Base-by-base conservation (phyloP, 2,888 invertebrate genomes). In the Synergus gifuensis region DNA sequence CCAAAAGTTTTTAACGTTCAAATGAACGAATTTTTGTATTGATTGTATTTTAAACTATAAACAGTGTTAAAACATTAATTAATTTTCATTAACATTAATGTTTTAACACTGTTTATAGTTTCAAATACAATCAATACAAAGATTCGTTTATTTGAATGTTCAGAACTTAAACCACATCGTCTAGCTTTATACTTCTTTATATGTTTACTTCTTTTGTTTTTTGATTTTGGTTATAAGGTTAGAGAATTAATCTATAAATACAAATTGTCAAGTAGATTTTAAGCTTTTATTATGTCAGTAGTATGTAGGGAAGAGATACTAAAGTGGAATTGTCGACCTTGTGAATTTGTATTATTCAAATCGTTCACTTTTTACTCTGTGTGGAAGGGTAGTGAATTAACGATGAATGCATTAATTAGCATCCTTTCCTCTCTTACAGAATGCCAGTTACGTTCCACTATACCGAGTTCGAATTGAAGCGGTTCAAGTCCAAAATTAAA, bases 391-490 rank as follows among this genome's bases (percentile, higher is more conserved):
- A 87, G 85, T 87, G 85, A 87, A 90, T 90, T 89, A 90, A 89
- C 88, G 87, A 88, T 86, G 88, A 87, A 88, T 86, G 88, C 89
- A 88, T 90, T 89, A 90, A 90, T 90, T 90, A 89, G 83, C 81
- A 78, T 73, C 80, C 82, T 81, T 83, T 79, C 64, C 82, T 78
- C 81, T 79, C 67, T 49, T 54, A 58, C 28, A 16, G 54, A 11
- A 49, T 28, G 16, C n/a, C 79, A 73, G 77, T 79, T 77, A 73
- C 77, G 79, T 82, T 83, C 78, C 73, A 82, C 77, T 69, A 63
- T 49, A 79, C 79, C 81, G 80, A 73, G 78, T 79, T 78, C 64
- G 73, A 46, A 46, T 69, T 40, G 40, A 44, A 66, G 78, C 78
- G 82, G 83, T 83, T 86, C 86, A 88, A 88, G 88, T 89, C 88